A percentile compares a stretch with the other conserved stretches of the same genome.
These are phyloP conservation scores for Nettapus auritus DNA, from an alignment of 2,113 vertebrate species.

Conservation along the genomic window DNA sequence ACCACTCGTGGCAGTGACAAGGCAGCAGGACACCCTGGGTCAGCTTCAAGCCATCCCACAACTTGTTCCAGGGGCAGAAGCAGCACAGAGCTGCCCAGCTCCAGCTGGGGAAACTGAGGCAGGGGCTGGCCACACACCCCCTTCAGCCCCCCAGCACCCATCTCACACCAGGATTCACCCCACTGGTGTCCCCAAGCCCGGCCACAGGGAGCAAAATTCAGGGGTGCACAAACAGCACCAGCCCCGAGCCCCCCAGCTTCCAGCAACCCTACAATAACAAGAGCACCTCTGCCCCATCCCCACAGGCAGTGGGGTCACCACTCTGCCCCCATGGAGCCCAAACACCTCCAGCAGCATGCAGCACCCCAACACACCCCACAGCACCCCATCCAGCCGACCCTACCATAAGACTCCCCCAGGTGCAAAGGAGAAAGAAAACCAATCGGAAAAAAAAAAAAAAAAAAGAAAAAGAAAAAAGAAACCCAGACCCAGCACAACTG, in stretches of 20 bases:
- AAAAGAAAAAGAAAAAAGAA: neutral
- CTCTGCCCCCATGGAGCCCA: neutral
- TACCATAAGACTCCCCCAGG: neutral
- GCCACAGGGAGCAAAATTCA: neutral
- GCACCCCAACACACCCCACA: neutral
- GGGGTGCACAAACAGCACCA: neutral
- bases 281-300: neutral
- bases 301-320: neutral
- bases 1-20: accelerated
- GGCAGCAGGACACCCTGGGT: neutral
- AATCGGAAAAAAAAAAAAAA: neutral
- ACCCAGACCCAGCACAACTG: neutral
- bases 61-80: neutral
- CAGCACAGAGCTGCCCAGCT: neutral
- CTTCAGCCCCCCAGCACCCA: neutral
- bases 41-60: neutral
- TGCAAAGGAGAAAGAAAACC: neutral
- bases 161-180: neutral
- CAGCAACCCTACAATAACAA: neutral
- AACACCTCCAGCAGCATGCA: neutral
- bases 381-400: neutral
- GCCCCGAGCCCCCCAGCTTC: neutral
- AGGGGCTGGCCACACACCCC: neutral
- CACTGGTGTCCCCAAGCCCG: neutral
- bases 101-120: neutral